Base-by-base conservation (phyloP, 2,888 invertebrate genomes). In the Pherbina coryleti region DNA sequence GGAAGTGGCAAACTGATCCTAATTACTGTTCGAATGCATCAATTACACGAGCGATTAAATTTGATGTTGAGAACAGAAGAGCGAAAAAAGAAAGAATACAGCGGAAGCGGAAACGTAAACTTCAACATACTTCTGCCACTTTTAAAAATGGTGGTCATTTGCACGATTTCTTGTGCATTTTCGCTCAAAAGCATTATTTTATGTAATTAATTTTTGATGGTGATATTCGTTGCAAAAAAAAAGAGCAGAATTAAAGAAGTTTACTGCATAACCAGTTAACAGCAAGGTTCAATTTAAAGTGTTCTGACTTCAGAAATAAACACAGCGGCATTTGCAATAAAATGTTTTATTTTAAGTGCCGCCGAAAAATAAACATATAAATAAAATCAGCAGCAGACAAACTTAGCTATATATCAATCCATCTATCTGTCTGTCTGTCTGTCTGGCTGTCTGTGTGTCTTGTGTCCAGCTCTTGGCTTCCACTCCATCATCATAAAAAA, bases 1-100 rank as follows among this genome's bases (percentile, higher is more conserved):
- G 49, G 73, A 70, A 62, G 71, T 62, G 75, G 75, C 34, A 53
- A 81, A 83, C 79, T 82, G 81, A 77, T 81, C 80, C 81, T 83
- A 83, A 82, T 83, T 83, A 82, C 81, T 79, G 80, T 81, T 81
- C 80, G 80, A 82, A 81, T 82, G 80, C 81, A 81, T 81, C 82
- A 82, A 83, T 83, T 83, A 82, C 82, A 83, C 81, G 79, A 82
- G 64, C 82, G 81, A 83, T 83, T 83, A 81, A 81, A 80, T 81
- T 80, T 81, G 78, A 73, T 71, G 78, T 79, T 81, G 79, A 74
- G 69, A 64, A 73, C 34, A 53, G 71, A 22, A 19, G 28, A 60
- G 72, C 34, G 67, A 66, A 66, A 17, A 11, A 53, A 22, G 34
- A 28, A 71, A 69, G 19, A 37, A 37, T 31, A 11, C 22, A 25